These are phyloP conservation scores for Cynocephalus volans DNA, from an alignment of 2,113 vertebrate species.

Conservation along the genomic window DNA sequence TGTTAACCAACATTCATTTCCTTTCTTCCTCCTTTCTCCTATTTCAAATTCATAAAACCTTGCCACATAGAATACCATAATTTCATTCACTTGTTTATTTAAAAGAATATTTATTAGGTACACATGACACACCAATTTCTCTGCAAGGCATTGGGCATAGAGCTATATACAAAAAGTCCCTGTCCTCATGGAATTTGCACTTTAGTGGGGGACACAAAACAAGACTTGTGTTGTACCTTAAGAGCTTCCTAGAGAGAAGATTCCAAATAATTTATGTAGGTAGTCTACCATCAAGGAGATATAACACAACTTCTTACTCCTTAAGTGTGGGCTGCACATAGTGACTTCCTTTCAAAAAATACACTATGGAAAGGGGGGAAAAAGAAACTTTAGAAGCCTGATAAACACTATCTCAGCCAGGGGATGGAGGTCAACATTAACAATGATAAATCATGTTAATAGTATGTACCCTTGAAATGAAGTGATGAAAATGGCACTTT, in stretches of 20 bases:
- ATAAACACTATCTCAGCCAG: not conserved
- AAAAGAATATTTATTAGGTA: not conserved
- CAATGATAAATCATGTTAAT: not conserved
- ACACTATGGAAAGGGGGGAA: too few species aligned
- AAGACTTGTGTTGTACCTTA: not conserved
- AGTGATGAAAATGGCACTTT: not conserved
- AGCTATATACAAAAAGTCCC: not conserved
- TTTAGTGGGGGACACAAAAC: not conserved
- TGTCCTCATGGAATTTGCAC: not conserved
- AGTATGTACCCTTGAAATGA: not conserved
- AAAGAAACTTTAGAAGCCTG: not conserved
- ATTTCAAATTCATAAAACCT: not conserved
- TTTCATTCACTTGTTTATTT: not conserved
- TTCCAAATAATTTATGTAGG: conserved; percentile 1
- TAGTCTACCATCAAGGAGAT: not conserved
- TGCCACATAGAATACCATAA: not conserved
- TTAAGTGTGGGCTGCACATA: not conserved
- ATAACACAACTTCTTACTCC: not conserved
- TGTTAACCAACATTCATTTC: not conserved
- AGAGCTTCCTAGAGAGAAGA: not conserved
- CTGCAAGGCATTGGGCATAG: not conserved
- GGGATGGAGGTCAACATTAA: not conserved
- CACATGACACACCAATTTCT: not conserved
- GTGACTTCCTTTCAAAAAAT: not conserved
- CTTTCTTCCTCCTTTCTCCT: not conserved